Base-by-base conservation (phyloP, 2,888 invertebrate species). In the Hyppa rectilinea region DNA sequence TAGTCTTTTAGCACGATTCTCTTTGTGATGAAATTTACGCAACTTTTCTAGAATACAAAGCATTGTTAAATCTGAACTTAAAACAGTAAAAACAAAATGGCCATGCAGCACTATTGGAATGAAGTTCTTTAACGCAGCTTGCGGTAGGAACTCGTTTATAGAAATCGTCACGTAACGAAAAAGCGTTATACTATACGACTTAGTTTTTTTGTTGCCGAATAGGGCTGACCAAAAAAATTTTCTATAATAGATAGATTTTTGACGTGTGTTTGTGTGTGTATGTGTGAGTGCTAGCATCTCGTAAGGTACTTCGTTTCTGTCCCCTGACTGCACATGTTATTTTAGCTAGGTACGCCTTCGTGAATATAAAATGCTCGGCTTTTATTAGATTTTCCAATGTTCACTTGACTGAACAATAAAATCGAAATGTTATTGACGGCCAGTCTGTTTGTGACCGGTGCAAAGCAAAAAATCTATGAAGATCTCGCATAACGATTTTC, bases 311-410 rank as follows among this genome's bases (percentile, higher is more conserved):
- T n/a, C n/a, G n/a, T n/a, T n/a, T n/a, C n/a, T n/a, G n/a, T n/a
- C n/a, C n/a, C n/a, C n/a, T n/a, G n/a, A n/a, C n/a, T n/a, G n/a
- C n/a, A n/a, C n/a, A n/a, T n/a, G n/a, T n/a, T n/a, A n/a, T 65
- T 56, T 56, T 40, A 49, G 38, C 45, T 66, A 23, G 43, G 10
- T 45, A 40, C 31, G 73, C 49, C 47, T 53, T 50, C 23, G 38
- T 31, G 34, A 45, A 58, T 68, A 75, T 70, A 70, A 70, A 72
- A 67, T 62, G 49, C 23, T 56, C 49, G 26, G 53, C n/a, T 73
- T 84, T 73, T 75, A 72, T 84, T 84, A 73, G 78, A 67, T 68
- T 81, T 82, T 78, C 50, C 72, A 73, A 58, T 69, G 71, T 71
- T 61, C 72, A 75, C 67, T 84, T 78, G 71, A 71, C 61, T 78